Evolutionary conservation across 2,113 vertebrate genomes (phyloP).

Genomic region (Nothocercus julius): DNA sequence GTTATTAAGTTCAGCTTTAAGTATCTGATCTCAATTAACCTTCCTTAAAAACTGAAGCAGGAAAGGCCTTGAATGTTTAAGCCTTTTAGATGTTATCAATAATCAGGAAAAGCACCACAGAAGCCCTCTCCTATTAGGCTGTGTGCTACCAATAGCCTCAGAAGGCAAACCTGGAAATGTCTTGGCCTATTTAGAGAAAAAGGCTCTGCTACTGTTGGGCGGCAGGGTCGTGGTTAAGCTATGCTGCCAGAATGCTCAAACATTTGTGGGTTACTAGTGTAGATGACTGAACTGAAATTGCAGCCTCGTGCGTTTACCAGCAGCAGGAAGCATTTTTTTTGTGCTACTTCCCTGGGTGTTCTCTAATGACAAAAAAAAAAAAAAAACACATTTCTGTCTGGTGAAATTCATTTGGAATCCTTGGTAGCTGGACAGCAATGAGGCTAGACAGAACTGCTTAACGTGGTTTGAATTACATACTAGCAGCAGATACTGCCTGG

Average conservation of each 20-base stretch:
- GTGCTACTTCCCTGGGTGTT: constrained; percentile 77
- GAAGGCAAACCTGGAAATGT: constrained; percentile 72
- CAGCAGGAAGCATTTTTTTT: constrained; percentile 81
- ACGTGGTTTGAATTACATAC: constrained; percentile 72
- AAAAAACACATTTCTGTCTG: constrained; percentile 70
- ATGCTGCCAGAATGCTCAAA: constrained; percentile 71
- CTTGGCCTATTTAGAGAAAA: constrained; percentile 67
- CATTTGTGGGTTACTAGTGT: constrained; percentile 73
- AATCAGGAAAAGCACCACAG: constrained; percentile 68
- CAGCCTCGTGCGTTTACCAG: constrained; percentile 61
- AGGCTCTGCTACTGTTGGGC: constrained; percentile 28
- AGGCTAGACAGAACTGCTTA: constrained; percentile 55
- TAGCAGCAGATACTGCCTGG: constrained; percentile 62
- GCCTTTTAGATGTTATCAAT: constrained; percentile 62
- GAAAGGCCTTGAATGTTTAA: constrained; percentile 35
- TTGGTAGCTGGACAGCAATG: constrained; percentile 68
- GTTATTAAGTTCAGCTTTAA: constrained; percentile 14
- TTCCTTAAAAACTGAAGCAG: constrained; percentile 46
- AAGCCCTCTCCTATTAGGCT: constrained; percentile 73
- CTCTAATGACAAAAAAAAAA: constrained; percentile 68
- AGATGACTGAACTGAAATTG: constrained; percentile 69
- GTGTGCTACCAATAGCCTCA: constrained; percentile 70
- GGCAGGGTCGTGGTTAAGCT: not conserved
- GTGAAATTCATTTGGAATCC: constrained; percentile 72
- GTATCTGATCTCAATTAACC: constrained; percentile 65